Percentiles rank a stretch among this genome's conserved stretches.
phyloP scores from a whole-genome alignment of 2,888 invertebrate genomes.

The Chalcis sispes region DNA sequence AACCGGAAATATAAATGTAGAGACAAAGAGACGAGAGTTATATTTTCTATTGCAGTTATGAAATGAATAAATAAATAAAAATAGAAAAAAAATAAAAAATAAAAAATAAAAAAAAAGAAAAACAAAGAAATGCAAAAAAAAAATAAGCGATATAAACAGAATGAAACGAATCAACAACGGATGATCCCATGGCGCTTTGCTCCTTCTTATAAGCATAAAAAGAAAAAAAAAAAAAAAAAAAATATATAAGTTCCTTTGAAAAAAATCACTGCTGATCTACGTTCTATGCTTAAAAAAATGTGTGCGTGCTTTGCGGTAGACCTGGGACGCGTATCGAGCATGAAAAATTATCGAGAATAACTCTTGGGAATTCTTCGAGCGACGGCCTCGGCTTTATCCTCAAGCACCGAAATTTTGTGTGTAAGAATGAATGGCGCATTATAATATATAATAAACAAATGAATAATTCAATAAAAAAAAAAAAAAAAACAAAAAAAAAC shows the following conservation, averaged over 20 bases:
- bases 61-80: constrained; percentile 20
- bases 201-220: background rate
- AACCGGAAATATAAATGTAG: constrained; percentile 20
- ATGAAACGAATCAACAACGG: constrained; percentile 36
- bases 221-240: background rate
- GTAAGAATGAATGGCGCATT: too few relatives aligned
- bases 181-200: constrained; percentile 40
- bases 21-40: constrained; percentile 38
- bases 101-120: background rate
- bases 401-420: too few relatives aligned
- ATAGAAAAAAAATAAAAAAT: constrained; percentile 8
- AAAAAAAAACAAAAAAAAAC: background rate
- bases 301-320: constrained; percentile 5
- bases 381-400: too few relatives aligned
- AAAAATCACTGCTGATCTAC: constrained; percentile 14
- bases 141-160: background rate
- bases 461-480: background rate
- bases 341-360: too few relatives aligned
- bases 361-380: too few relatives aligned
- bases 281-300: background rate
- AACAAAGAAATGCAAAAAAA: too few relatives aligned
- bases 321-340: too few relatives aligned
- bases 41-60: constrained; percentile 49
- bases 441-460: too few relatives aligned
- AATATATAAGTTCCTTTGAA: constrained; percentile 44